A percentile compares a stretch with the other conserved stretches of the same genome.
phyloP scores from a whole-genome alignment of 2,797 vertebrate species.

The Anguilla obscura region DNA sequence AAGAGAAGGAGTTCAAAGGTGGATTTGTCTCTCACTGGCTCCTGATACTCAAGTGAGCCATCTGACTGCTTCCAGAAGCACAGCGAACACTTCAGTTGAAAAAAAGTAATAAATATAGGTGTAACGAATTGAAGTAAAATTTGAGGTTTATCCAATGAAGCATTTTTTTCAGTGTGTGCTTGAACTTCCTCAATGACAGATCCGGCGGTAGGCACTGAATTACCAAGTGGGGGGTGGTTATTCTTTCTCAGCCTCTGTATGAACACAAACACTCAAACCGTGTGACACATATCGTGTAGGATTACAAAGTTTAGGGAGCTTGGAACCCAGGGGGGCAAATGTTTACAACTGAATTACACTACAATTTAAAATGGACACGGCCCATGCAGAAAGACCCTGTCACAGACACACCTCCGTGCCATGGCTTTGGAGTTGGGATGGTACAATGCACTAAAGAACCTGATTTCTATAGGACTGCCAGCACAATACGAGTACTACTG shows the following conservation, averaged over 20 bases:
- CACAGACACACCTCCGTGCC: neutral
- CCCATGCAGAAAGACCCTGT: neutral
- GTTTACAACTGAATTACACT: neutral
- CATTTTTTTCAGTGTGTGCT: neutral
- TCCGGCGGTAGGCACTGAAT: neutral
- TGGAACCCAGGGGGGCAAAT: neutral
- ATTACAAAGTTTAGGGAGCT: conserved; percentile 6
- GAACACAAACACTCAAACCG: neutral
- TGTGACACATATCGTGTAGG: conserved; percentile 17
- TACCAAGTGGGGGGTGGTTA: neutral
- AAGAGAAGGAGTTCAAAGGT: neutral
- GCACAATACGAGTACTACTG: no score
- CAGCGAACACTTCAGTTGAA: neutral
- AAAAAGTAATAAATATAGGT: no score
- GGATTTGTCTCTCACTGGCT: neutral
- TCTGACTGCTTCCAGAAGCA: neutral
- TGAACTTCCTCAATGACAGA: conserved; percentile 22
- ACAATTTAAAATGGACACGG: neutral
- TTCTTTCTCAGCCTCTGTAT: neutral
- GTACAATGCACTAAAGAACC: no score
- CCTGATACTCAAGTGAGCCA: neutral
- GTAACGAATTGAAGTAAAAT: no score
- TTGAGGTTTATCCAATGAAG: no score
- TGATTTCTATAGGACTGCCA: no score
- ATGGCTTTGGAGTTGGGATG: no score